phyloP scores from a whole-genome alignment of 2,113 vertebrate species.

The Albula glossodonta region DNA sequence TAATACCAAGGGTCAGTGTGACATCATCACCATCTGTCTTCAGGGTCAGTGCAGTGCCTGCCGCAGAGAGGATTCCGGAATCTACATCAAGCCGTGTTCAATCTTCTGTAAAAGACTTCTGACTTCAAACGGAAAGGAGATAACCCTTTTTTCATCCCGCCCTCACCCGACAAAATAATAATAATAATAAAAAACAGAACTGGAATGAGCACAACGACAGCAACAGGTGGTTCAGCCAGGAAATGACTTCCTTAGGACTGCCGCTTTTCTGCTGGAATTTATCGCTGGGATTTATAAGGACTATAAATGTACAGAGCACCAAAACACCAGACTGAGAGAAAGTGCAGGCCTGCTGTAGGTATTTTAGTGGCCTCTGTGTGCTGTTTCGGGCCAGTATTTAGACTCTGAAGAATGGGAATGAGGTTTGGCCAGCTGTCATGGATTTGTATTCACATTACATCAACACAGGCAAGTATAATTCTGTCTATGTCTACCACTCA shows the following conservation, averaged over 20 bases:
- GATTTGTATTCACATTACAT: neutral
- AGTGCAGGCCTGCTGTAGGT: neutral
- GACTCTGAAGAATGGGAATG: neutral
- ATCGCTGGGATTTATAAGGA: neutral
- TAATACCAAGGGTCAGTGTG: conserved; percentile 19
- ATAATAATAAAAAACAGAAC: neutral
- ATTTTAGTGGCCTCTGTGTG: neutral
- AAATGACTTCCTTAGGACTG: neutral
- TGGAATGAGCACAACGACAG: neutral
- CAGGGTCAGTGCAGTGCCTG: conserved; percentile 30
- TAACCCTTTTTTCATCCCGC: neutral
- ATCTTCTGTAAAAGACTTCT: neutral
- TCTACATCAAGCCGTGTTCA: neutral
- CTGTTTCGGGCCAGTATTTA: neutral
- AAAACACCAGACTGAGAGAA: neutral
- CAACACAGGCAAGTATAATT: neutral
- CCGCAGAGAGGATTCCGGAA: conserved; percentile 2
- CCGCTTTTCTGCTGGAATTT: neutral
- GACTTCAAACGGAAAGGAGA: neutral
- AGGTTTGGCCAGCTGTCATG: neutral
- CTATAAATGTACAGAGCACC: neutral
- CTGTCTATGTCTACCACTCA: neutral
- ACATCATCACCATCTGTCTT: conserved; percentile 42
- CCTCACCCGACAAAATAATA: neutral
- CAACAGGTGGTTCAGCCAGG: neutral